phyloP scores from a whole-genome alignment of 64 coral and sea anemone species.

The Porites lutea region DNA sequence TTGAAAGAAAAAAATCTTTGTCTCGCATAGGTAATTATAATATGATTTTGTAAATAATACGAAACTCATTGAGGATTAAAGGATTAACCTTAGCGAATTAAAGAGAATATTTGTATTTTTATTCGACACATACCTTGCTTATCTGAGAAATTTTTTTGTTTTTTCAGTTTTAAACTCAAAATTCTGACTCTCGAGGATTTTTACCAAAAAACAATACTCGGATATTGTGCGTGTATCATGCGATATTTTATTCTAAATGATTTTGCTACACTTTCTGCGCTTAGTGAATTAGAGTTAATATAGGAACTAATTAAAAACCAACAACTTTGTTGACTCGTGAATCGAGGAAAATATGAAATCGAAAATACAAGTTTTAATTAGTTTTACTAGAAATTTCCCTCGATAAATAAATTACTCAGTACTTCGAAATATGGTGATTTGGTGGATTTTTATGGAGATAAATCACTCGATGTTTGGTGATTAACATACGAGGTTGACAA shows the following conservation, averaged over 20 bases:
- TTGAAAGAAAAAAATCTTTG: too few relatives aligned
- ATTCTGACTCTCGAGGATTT: too few relatives aligned
- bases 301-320: constrained; percentile 10
- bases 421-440: background rate
- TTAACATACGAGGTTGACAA: background rate
- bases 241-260: background rate
- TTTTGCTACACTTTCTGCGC: background rate
- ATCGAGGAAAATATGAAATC: background rate
- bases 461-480: background rate
- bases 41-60: background rate
- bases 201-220: too few relatives aligned
- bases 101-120: background rate
- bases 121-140: too few relatives aligned
- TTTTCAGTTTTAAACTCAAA: too few relatives aligned
- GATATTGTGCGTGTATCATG: too few relatives aligned
- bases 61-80: background rate
- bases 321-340: background rate
- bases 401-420: background rate
- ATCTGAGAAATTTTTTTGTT: too few relatives aligned
- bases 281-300: background rate
- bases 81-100: constrained; percentile 3
- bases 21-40: background rate
- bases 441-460: background rate
- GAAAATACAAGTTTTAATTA: background rate
- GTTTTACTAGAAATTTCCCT: background rate